These are phyloP conservation scores for Acanthosepion pharaonis DNA, from an alignment of 2,888 invertebrate species.

Conservation along the genomic window DNA sequence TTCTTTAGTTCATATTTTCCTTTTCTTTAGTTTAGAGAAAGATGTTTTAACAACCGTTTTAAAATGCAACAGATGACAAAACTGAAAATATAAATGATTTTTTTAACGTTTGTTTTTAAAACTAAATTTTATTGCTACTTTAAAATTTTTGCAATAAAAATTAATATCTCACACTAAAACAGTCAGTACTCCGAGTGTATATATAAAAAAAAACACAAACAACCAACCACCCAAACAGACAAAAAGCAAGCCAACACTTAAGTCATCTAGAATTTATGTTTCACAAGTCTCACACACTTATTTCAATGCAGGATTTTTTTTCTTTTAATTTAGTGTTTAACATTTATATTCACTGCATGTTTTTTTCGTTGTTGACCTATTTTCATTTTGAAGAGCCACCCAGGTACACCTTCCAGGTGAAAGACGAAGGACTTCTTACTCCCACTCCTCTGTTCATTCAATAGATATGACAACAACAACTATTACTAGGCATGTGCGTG, in stretches of 20 bases:
- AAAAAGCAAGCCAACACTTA: neutral
- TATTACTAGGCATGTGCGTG: neutral
- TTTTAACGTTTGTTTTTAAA: too few relatives aligned
- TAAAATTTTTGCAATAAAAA: too few relatives aligned
- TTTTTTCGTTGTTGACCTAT: neutral
- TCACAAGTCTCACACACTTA: neutral
- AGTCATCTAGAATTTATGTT: neutral
- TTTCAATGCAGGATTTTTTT: neutral
- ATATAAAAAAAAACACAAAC: too few relatives aligned
- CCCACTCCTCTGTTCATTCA: neutral
- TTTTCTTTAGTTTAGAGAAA: too few relatives aligned
- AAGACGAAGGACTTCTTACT: neutral
- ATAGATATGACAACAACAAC: neutral
- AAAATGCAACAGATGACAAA: too few relatives aligned
- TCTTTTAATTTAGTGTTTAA: neutral
- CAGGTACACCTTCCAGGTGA: slow-evolving; percentile 22
- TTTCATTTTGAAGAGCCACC: slow-evolving; percentile 10
- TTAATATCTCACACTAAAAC: too few relatives aligned
- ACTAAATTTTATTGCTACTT: too few relatives aligned
- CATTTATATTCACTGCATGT: neutral
- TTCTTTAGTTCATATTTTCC: too few relatives aligned
- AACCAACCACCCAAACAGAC: neutral
- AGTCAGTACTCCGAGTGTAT: too few relatives aligned
- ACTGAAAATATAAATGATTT: too few relatives aligned
- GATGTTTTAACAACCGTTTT: too few relatives aligned